Evolutionary conservation across 2,797 vertebrate species (phyloP), one percentile per base, ranked within the genome.

Genomic region (Graptemys geographica): DNA sequence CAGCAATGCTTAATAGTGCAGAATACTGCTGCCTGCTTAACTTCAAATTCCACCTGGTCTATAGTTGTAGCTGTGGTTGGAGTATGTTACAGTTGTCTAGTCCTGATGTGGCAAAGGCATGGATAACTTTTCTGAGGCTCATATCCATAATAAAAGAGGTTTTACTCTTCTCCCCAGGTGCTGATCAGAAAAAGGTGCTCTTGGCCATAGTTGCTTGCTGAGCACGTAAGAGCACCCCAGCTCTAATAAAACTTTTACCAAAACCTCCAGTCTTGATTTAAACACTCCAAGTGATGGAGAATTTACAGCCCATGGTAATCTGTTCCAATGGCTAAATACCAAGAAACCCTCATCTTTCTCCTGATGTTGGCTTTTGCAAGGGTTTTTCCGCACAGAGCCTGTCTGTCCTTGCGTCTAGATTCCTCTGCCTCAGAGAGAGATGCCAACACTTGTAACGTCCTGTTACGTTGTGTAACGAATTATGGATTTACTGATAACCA

Each of bases 41-140:
- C 53, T 94, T 87, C 74, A 93, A 49, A 2, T 87, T 92, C 86
- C 88, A 92, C 18, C 79, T 44, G 83, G 41, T 88, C 55, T 86
- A 1, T 1, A 76, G 33, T 59, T 69, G 83, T 62, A 62, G 59
- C 31, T 96, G 87, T 94, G 87, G n/a, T 74, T 94, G 88, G 88
- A 41, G 84, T 87, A 59, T 49, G 65, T 94, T 91, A 41, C 25
- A 83, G 16, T 94, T 83, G 89, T 93, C 65, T 57, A 5, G 85
- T 96, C 18, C 81, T 87, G 41, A 94, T 89, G 44, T 76, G 79
- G 81, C 25, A 31, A 65, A 65, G 56, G 25, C 49, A 44, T 2
- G 1, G 12, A n/a, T 94, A 89, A 95, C 83, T 0, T 0, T 19
- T 55, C 57, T 52, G 69, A 23, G 37, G 83, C 86, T 53, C 18